Conservation (phyloP, 2,113 vertebrate genomes). For the Scomber japonicus region DNA sequence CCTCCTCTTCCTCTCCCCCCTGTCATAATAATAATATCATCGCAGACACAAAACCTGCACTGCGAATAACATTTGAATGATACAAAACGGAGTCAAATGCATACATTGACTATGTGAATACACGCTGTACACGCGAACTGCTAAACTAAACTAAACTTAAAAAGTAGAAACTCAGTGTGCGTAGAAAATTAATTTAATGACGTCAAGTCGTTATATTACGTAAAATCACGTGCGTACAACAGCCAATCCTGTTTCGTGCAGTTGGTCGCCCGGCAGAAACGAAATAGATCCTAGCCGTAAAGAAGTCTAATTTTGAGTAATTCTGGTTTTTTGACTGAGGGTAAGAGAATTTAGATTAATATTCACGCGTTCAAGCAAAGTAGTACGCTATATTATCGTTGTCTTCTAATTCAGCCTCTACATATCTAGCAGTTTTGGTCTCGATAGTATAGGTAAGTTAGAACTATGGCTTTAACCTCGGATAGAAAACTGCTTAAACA, state of each 20-base stretch:
- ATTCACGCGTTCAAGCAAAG: no score
- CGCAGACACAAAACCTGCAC: neutral
- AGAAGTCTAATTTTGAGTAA: no score
- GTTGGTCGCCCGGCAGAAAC: constrained; percentile 49
- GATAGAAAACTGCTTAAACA: no score
- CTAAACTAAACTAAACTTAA: neutral
- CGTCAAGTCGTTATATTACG: constrained; percentile 24
- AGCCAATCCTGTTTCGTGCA: constrained; percentile 26
- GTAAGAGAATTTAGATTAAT: no score
- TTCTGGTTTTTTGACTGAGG: no score
- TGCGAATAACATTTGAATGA: neutral
- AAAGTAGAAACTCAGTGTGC: neutral
- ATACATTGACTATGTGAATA: neutral
- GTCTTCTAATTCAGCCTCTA: no score
- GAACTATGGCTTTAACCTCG: no score
- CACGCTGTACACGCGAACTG: neutral
- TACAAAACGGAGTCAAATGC: neutral
- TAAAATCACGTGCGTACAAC: fast-evolving
- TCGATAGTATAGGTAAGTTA: no score
- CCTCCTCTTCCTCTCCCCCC: constrained; percentile 23
- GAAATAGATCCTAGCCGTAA: constrained; percentile 9
- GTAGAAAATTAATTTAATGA: neutral
- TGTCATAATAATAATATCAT: neutral
- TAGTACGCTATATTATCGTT: no score
- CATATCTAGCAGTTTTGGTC: no score